A percentile compares a stretch with the other conserved stretches of the same genome.
phyloP scores from a whole-genome alignment of 2,113 vertebrate genomes.

The Porphyrio hochstetteri region DNA sequence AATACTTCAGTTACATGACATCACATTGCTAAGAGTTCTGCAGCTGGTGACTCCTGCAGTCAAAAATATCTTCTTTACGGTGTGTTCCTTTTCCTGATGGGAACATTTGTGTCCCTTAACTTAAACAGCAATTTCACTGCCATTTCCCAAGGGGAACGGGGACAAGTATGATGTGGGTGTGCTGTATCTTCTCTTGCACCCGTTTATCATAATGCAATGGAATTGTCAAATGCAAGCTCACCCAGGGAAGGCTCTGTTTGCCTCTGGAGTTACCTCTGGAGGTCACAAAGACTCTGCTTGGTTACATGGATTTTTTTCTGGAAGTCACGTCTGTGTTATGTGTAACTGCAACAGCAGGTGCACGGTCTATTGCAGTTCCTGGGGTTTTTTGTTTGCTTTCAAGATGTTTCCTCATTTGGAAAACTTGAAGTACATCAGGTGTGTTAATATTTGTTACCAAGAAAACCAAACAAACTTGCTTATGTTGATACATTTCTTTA shows the following conservation, averaged over 20 bases:
- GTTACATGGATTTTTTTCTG: background rate
- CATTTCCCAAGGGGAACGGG: background rate
- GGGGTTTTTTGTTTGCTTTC: background rate
- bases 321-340: background rate
- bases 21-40: background rate
- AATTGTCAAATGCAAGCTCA: background rate
- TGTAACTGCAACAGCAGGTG: background rate
- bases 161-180: background rate
- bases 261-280: background rate
- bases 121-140: background rate
- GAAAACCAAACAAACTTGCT: background rate
- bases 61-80: background rate
- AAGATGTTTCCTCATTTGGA: background rate
- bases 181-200: background rate
- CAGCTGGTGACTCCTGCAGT: background rate
- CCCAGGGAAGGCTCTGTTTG: background rate
- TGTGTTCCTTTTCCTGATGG: background rate
- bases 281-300: background rate
- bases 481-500: background rate
- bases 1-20: background rate
- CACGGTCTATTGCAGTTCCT: background rate
- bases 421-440: background rate
- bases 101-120: background rate
- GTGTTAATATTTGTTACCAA: background rate
- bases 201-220: background rate